phyloP scores from a whole-genome alignment of 2,888 invertebrate genomes.

The Agrotis puta region DNA sequence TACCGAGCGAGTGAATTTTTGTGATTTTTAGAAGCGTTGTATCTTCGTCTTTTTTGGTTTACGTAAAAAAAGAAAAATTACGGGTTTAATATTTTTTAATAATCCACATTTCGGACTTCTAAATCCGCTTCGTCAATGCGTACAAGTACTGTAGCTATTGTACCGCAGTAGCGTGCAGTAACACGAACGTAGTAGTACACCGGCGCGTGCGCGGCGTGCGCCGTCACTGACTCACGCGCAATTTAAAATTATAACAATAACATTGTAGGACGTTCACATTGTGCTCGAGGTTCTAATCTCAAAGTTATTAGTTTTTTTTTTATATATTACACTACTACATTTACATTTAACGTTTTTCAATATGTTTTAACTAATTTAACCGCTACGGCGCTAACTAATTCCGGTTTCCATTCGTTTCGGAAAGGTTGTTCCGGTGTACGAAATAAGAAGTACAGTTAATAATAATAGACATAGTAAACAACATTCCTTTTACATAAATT shows the following conservation, averaged over 20 bases:
- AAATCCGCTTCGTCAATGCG: conserved; percentile 10
- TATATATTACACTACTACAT: conserved; percentile 57
- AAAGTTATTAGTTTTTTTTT: conserved; percentile 70
- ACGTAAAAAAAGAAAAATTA: no score
- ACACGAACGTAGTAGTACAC: conserved; percentile 9
- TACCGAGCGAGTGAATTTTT: no score
- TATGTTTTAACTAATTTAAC: conserved; percentile 66
- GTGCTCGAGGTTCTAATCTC: conserved; percentile 75
- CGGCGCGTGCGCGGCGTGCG: conserved; percentile 43
- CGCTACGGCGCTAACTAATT: conserved; percentile 69
- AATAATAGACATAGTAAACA: conserved; percentile 12
- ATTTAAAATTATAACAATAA: conserved; percentile 71
- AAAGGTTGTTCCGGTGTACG: conserved; percentile 70
- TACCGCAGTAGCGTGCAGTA: no score
- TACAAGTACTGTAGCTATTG: conserved; percentile 17
- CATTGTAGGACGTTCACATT: conserved; percentile 68
- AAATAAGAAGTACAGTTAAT: conserved; percentile 20
- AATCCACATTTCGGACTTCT: no score
- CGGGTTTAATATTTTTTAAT: no score
- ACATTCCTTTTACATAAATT: conserved; percentile 12
- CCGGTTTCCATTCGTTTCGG: conserved; percentile 69
- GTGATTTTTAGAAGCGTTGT: no score
- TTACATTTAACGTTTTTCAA: conserved; percentile 66
- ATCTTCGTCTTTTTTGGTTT: no score
- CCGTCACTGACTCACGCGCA: conserved; percentile 66